phyloP scores from a whole-genome alignment of 2,888 invertebrate genomes.

The Fragum whitleyi region DNA sequence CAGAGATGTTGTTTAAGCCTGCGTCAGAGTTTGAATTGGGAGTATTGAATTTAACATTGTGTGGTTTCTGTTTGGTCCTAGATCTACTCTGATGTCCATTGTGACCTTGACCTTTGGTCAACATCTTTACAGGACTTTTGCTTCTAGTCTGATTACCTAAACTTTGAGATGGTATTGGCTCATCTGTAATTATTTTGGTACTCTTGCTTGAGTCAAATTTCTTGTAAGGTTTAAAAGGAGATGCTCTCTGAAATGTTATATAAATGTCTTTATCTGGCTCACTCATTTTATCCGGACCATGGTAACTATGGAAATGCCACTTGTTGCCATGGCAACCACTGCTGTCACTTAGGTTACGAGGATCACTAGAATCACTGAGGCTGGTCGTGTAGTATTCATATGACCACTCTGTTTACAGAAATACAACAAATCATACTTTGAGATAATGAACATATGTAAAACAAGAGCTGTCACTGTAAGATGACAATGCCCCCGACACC shows the following conservation, averaged over 20 bases:
- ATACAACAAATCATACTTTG: neutral
- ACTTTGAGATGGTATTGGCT: neutral
- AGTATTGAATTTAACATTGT: constrained; percentile 38
- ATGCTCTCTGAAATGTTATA: constrained; percentile 9
- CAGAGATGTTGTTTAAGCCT: neutral
- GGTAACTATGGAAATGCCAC: constrained; percentile 59
- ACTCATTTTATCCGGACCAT: constrained; percentile 28
- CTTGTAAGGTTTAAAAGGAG: neutral
- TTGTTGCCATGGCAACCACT: constrained; percentile 51
- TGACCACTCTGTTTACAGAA: constrained; percentile 52
- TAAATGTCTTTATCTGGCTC: constrained; percentile 47
- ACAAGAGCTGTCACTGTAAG: too few relatives aligned
- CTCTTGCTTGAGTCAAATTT: neutral
- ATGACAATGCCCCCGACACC: too few relatives aligned
- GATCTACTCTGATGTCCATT: constrained; percentile 32
- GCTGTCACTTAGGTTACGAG: constrained; percentile 56
- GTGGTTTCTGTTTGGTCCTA: constrained; percentile 21
- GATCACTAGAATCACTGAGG: constrained; percentile 56
- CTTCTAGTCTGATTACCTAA: neutral
- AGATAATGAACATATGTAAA: too few relatives aligned
- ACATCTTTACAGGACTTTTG: constrained; percentile 37
- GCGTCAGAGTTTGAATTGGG: neutral
- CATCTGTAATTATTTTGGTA: neutral
- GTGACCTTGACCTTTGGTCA: neutral
- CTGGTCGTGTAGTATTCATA: constrained; percentile 57